A percentile compares a stretch with the other conserved stretches of the same genome.
phyloP scores from a whole-genome alignment of 2,888 invertebrate genomes.

The Mystacides longicornis region DNA sequence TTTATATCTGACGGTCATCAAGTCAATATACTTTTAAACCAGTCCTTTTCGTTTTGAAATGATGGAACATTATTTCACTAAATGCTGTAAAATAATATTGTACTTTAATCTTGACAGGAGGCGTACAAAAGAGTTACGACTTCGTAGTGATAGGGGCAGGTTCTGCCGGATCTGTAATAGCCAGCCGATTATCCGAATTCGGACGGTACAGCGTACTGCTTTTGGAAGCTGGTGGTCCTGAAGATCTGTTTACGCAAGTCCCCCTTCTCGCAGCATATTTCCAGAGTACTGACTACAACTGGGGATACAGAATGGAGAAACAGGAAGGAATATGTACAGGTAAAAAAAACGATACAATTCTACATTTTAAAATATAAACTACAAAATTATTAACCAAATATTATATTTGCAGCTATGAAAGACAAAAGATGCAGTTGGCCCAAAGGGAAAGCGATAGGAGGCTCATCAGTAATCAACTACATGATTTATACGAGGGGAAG shows the following conservation, averaged over 20 bases:
- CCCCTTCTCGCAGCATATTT: slow-evolving; percentile 51
- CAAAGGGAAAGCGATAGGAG: slow-evolving; percentile 52
- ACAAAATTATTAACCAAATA: too few species aligned
- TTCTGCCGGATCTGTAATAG: slow-evolving; percentile 49
- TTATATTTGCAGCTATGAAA: slow-evolving; percentile 32
- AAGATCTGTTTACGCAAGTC: slow-evolving; percentile 48
- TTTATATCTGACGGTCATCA: too few species aligned
- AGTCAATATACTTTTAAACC: too few species aligned
- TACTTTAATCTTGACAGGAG: slow-evolving; percentile 26
- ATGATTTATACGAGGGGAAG: slow-evolving; percentile 72
- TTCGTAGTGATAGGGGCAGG: slow-evolving; percentile 52
- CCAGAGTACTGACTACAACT: slow-evolving; percentile 57
- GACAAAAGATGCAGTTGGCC: slow-evolving; percentile 40
- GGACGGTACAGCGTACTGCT: slow-evolving; percentile 38
- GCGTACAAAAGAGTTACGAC: slow-evolving; percentile 44
- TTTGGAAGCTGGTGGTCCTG: slow-evolving; percentile 38
- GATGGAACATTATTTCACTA: too few species aligned
- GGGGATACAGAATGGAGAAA: slow-evolving; percentile 62
- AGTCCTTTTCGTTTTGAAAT: too few species aligned
- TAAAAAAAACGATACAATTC: too few species aligned
- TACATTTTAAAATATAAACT: too few species aligned
- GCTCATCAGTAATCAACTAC: slow-evolving; percentile 54
- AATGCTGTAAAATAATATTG: too few species aligned
- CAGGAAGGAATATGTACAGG: slow-evolving; percentile 56
- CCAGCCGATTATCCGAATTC: slow-evolving; percentile 43